Conservation (phyloP, 2,888 invertebrate species). For the Phyllotreta striolata region DNA sequence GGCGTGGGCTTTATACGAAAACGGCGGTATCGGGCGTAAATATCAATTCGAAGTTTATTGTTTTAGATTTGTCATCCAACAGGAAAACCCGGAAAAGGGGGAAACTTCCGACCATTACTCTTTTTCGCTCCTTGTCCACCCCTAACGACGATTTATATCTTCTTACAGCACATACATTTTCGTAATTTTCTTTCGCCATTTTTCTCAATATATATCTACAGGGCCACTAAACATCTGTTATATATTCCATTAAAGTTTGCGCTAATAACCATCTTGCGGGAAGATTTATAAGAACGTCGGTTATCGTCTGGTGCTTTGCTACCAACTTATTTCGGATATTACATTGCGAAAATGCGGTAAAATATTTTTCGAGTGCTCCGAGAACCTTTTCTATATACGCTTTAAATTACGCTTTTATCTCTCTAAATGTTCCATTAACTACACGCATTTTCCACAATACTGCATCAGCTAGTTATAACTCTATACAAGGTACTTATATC, state of each 20-base stretch:
- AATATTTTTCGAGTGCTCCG: constrained; percentile 2
- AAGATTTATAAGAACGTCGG: constrained; percentile 32
- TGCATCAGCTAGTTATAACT: too few relatives aligned
- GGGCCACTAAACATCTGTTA: constrained; percentile 59
- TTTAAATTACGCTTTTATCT: constrained; percentile 5
- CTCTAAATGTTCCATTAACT: not conserved
- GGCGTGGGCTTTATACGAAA: constrained; percentile 32
- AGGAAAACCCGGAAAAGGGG: constrained; percentile 38
- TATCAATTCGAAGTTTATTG: constrained; percentile 52
- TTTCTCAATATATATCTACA: constrained; percentile 61
- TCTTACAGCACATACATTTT: constrained; percentile 60
- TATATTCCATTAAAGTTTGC: constrained; percentile 59
- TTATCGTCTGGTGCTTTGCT: constrained; percentile 24
- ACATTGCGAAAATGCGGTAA: constrained; percentile 5
- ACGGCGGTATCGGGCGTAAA: constrained; percentile 41
- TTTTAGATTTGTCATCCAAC: constrained; percentile 56
- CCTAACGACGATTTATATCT: constrained; percentile 60
- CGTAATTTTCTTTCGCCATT: constrained; percentile 61
- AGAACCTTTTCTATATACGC: constrained; percentile 6
- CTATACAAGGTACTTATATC: too few relatives aligned
- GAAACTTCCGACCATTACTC: constrained; percentile 47
- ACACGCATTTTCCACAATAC: too few relatives aligned
- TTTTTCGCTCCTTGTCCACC: constrained; percentile 46
- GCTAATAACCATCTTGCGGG: constrained; percentile 56
- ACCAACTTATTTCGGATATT: constrained; percentile 16